Evolutionary conservation across 2,888 invertebrate species (phyloP), one percentile per base, ranked within the genome.

Genomic region (Chaitophorus viminalis): DNA sequence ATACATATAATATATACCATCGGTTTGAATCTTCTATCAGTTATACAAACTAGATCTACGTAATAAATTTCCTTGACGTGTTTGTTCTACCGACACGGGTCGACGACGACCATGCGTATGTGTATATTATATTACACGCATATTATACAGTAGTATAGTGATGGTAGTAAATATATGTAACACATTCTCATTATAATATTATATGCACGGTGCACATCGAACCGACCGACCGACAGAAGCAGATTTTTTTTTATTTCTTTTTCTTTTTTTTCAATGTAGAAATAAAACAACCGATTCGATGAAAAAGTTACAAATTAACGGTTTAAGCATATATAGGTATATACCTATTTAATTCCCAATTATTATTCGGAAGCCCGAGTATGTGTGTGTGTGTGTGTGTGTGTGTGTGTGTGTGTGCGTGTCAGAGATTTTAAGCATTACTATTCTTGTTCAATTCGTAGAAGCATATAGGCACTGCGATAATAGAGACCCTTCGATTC

Each of bases 21-120:
- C 78, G 29, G 3, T 18, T n/a, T n/a, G 17, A 31, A 14, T 25
- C 25, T 60, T 25, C 60, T 33, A 60, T 33, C 33, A 33, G 33
- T 78, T n/a, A 46, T 46, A 33, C 54, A 60, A 60, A 78, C 78
- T 78, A 78, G 60, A 78, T 33, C 78, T 60, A 36, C 65, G 17
- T 79, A 65, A 60, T 79, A 36, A 36, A 60, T 79, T 79, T 79
- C 36, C 60, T 36, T 17, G 60, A 65, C 65, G 79, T 60, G 60
- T 79, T 79, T 79, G 79, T 79, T 79, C 36, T 79, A 65, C 60
- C n/a, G 36, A n/a, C 18, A n/a, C 36, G 79, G 17, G 25, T 25
- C 60, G 31, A 65, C 25, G n/a, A 25, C 29, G 68, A 25, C 21
- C 52, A 31, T 33, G 21, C 4, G 14, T 29, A 31, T 77, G 54